Evolutionary conservation across 1,140 invertebrate genomes (phyloP).

Genomic region (Platorchestia sp.): DNA sequence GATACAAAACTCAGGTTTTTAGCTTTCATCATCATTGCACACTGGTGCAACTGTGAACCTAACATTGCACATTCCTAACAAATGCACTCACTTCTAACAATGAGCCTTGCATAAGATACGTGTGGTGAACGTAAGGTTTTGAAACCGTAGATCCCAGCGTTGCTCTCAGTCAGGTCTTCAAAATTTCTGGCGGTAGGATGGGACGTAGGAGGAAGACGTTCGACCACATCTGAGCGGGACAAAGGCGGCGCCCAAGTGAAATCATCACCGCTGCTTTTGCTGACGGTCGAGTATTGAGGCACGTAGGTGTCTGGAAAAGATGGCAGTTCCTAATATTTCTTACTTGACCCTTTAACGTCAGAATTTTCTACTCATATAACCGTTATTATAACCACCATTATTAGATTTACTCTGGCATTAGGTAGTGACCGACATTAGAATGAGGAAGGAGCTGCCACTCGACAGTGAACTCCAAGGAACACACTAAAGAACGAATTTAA

Average conservation of each 20-base stretch:
- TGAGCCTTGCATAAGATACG: not conserved
- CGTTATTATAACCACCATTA: too few relatives aligned
- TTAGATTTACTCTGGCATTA: too few relatives aligned
- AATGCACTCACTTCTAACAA: not conserved
- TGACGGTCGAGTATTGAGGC: not conserved
- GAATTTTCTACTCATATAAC: too few relatives aligned
- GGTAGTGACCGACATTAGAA: too few relatives aligned
- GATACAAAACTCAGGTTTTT: not conserved
- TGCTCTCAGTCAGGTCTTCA: not conserved
- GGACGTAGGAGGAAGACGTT: not conserved
- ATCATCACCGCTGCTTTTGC: not conserved
- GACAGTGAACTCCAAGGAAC: too few relatives aligned
- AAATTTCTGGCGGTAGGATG: not conserved
- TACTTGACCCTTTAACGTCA: too few relatives aligned
- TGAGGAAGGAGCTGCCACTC: too few relatives aligned
- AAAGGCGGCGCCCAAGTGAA: not conserved
- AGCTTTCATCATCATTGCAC: not conserved
- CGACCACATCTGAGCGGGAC: not conserved
- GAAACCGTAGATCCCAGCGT: not conserved
- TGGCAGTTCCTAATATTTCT: too few relatives aligned
- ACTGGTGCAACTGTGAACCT: too few relatives aligned
- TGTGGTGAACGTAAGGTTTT: not conserved
- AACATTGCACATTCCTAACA: not conserved
- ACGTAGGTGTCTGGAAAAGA: not conserved
- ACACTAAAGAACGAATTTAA: too few relatives aligned